Evolutionary conservation across 2,888 invertebrate genomes (phyloP).

Genomic region (Liodrosophila aerea): DNA sequence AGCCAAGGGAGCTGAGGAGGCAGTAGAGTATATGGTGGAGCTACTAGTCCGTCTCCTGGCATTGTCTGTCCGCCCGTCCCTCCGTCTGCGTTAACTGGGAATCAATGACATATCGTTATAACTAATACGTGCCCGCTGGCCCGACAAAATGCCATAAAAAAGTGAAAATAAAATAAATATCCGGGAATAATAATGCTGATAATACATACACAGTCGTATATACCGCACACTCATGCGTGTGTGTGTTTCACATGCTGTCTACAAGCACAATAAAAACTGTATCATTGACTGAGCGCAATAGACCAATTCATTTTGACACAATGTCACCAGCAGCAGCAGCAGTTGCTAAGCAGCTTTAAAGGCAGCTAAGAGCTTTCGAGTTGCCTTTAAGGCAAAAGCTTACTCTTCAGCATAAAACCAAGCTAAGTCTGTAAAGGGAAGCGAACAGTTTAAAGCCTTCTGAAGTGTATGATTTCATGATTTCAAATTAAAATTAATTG

Average conservation of each 20-base stretch:
- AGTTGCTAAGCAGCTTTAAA: background rate
- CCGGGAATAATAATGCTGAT: slow-evolving; percentile 58
- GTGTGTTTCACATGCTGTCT: slow-evolving; percentile 19
- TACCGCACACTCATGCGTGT: slow-evolving; percentile 5
- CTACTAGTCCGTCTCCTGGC: slow-evolving; percentile 8
- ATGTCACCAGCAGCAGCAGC: background rate
- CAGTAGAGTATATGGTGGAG: background rate
- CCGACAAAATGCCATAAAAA: slow-evolving; percentile 50
- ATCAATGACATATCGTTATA: slow-evolving; percentile 77
- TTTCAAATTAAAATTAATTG: too few relatives aligned
- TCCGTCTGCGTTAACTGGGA: slow-evolving; percentile 59
- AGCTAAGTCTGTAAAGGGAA: too few relatives aligned
- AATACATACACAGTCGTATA: slow-evolving; percentile 23
- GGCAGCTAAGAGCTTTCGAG: slow-evolving; percentile 5
- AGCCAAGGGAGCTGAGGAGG: slow-evolving; percentile 47
- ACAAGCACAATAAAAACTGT: slow-evolving; percentile 23
- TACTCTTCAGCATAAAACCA: too few relatives aligned
- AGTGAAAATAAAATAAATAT: slow-evolving; percentile 53
- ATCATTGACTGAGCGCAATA: slow-evolving; percentile 35
- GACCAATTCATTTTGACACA: slow-evolving; percentile 15
- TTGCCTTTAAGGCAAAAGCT: too few relatives aligned
- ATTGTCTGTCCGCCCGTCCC: slow-evolving; percentile 4
- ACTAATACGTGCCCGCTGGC: slow-evolving; percentile 68
- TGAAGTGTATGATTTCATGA: too few relatives aligned
- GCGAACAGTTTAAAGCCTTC: too few relatives aligned